phyloP scores from a whole-genome alignment of 2,797 vertebrate species.

The Myripristis jacobus region DNA sequence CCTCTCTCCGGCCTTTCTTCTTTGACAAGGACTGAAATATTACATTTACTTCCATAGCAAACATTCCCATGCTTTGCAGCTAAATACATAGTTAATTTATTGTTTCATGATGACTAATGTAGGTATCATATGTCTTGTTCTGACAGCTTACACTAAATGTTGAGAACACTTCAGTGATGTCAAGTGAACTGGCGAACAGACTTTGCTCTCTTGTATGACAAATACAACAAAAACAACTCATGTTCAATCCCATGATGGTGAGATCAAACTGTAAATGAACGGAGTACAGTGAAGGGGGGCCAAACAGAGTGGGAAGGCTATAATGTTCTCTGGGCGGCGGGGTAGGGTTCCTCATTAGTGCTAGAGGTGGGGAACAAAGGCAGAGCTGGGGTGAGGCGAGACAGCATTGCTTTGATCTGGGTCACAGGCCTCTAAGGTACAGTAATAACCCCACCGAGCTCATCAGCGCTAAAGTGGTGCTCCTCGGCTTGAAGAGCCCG shows the following conservation, averaged over 20 bases:
- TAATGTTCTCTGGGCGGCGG: conserved; percentile 60
- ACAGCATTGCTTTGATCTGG: conserved; percentile 78
- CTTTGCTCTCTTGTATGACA: conserved; percentile 30
- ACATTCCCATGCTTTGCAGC: conserved; percentile 7
- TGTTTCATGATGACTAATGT: not conserved
- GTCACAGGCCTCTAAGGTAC: conserved; percentile 75
- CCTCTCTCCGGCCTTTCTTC: conserved; percentile 3
- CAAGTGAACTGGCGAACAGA: not conserved
- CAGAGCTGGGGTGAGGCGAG: conserved; percentile 53
- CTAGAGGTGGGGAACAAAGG: conserved; percentile 74
- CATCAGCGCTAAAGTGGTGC: conserved; percentile 80
- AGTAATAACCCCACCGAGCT: conserved; percentile 80
- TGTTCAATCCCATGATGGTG: conserved; percentile 33
- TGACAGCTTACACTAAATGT: not conserved
- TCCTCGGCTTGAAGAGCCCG: conserved; percentile 64
- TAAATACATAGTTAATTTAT: conserved; percentile 7
- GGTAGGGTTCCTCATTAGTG: conserved; percentile 80
- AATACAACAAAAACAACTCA: conserved; percentile 15
- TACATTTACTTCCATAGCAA: conserved; percentile 10
- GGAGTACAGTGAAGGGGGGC: conserved; percentile 59
- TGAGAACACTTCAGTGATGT: conserved; percentile 11
- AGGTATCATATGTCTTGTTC: conserved; percentile 1
- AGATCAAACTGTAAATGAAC: conserved; percentile 57
- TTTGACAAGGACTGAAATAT: conserved; percentile 20
- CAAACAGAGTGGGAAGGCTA: conserved; percentile 65